Evolutionary conservation across 2,113 vertebrate species (phyloP), one percentile per base, ranked within the genome.

Genomic region (Dolichallabes microphthalmus): DNA sequence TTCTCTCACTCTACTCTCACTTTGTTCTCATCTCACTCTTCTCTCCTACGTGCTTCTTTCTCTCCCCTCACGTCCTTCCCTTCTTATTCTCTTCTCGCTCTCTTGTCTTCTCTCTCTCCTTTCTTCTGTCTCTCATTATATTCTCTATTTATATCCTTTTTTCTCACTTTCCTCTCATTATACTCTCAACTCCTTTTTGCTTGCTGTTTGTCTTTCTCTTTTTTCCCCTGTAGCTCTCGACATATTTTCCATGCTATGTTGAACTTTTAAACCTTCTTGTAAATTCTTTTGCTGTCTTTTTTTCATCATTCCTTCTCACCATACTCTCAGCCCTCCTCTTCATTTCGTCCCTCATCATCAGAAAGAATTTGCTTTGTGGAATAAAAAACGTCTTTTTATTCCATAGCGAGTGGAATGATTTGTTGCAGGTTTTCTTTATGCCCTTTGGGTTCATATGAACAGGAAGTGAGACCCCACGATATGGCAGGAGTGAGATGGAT

Each of bases 401-500:
- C 71, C 50, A 19, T 10, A 4, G 61, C 57, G 58, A 84, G 45
- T 32, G 73, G 15, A 55, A 35, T 35, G 57, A 17, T 45, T 25
- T 80, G 60, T 19, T 68, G 27, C 32, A 15, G 64, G 15, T 66
- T n/a, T 32, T 30, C 61, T 85, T 87, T 58, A 88, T 45, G 66
- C 76, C 82, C 22, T 53, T 80, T 50, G 79, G 75, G 86, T 60
- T 57, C 12, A 66, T 89, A 35, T 87, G 86, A 89, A 76, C 77
- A 91, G 88, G 88, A 90, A 88, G 81, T 60, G 61, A 80, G 60
- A 79, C 55, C 75, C 83, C 39, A 27, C 57, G 19, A 69, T 83
- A 85, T 78, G n/a, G 17, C 75, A 77, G n/a, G 27, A 1, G 3
- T 9, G 7, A 30, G n/a, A 53, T 8, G 25, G 73, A 14, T 75